Evolutionary conservation across 2,797 vertebrate species (phyloP).

Genomic region (Sebastiscus albofasciatus): DNA sequence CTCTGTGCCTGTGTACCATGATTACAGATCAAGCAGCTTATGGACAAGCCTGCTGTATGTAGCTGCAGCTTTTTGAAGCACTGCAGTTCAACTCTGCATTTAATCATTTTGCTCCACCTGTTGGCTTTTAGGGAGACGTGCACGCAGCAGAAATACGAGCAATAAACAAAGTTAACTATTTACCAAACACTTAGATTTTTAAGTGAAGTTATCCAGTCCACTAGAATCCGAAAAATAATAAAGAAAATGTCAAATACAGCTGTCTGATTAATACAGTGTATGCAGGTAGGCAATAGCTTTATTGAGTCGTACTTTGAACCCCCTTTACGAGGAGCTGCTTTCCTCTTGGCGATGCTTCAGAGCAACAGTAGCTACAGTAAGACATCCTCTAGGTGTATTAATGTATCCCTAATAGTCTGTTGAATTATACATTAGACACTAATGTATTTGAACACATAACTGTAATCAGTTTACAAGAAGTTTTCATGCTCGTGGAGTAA

Average conservation of each 20-base stretch:
- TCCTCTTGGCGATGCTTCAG: neutral
- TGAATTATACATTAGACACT: neutral
- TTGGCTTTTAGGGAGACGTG: constrained; percentile 40
- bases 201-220: neutral
- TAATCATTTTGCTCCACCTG: constrained; percentile 57
- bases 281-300: neutral
- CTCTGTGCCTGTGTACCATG: neutral
- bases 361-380: neutral
- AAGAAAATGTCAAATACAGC: neutral
- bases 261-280: neutral
- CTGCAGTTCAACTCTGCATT: neutral
- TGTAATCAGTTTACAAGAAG: neutral
- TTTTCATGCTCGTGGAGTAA: neutral
- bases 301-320: neutral
- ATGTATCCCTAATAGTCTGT: neutral
- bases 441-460: neutral
- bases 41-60: neutral
- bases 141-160: constrained; percentile 17
- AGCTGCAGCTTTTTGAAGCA: constrained; percentile 25
- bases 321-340: neutral
- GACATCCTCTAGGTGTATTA: neutral
- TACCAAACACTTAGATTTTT: neutral
- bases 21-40: constrained; percentile 18
- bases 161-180: neutral
- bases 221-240: neutral